Conservation (phyloP, 2,888 invertebrate genomes). For the Amphimallon solstitiale region DNA sequence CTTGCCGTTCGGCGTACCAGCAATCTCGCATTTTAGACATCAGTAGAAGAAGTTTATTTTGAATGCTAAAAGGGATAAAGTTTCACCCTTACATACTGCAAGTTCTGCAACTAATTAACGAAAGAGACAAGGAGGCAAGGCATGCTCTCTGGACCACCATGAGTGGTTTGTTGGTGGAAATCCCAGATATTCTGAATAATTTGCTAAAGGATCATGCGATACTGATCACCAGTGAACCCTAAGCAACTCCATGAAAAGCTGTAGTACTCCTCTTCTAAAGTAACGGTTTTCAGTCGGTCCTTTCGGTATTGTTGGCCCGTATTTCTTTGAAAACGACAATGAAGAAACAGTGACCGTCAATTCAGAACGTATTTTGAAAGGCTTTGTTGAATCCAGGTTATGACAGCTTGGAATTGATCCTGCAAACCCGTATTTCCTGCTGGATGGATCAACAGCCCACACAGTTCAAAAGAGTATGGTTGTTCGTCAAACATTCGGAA, state of each 20-base stretch:
- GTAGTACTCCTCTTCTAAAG: no score
- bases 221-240: background rate
- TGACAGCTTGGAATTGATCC: background rate
- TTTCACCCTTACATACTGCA: slow-evolving; percentile 1
- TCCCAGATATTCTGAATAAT: background rate
- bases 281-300: no score
- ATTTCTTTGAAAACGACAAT: no score
- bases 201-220: background rate
- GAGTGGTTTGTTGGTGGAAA: background rate
- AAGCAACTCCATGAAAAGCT: no score
- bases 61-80: background rate
- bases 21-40: no score
- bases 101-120: background rate
- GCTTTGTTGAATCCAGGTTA: background rate
- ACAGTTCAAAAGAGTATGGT: background rate
- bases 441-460: background rate
- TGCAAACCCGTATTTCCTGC: background rate
- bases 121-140: background rate
- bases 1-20: no score
- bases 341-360: background rate
- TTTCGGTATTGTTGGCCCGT: no score
- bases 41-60: background rate
- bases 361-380: background rate
- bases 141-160: background rate
- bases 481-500: background rate